Percentiles rank a stretch among this genome's conserved stretches.
These are phyloP conservation scores for Drosophila siamana DNA, from an alignment of 2,888 invertebrate genomes.

Conservation along the genomic window DNA sequence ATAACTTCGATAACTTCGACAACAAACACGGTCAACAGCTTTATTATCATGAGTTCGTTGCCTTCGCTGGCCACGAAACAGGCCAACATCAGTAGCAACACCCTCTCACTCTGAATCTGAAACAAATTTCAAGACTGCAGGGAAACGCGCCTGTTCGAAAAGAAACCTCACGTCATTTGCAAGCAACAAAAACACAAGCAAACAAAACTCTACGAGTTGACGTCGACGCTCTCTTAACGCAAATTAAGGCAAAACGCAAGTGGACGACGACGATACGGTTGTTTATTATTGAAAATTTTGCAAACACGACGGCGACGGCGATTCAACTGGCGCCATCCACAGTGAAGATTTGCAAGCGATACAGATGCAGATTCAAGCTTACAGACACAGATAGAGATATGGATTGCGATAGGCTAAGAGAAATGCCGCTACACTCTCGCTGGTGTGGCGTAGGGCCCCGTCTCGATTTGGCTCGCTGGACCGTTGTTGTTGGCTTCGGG, in stretches of 20 bases:
- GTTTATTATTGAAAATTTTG: constrained; percentile 71
- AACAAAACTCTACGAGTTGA: constrained; percentile 52
- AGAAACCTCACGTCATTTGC: constrained; percentile 46
- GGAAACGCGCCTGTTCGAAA: background rate
- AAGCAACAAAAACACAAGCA: constrained; percentile 8
- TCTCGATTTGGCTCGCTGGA: constrained; percentile 54
- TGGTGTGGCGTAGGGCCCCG: constrained; percentile 34
- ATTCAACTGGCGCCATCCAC: constrained; percentile 49
- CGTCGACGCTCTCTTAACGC: constrained; percentile 48
- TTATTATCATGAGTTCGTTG: constrained; percentile 71
- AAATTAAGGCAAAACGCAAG: constrained; percentile 67
- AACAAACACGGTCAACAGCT: constrained; percentile 48
- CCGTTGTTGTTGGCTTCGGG: constrained; percentile 56
- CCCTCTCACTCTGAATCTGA: constrained; percentile 38
- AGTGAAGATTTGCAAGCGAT: constrained; percentile 62
- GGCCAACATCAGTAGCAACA: constrained; percentile 44
- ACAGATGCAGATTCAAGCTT: constrained; percentile 30
- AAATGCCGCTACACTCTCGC: constrained; percentile 36
- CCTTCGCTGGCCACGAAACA: constrained; percentile 63
- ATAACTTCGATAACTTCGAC: constrained; percentile 12
- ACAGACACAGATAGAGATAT: constrained; percentile 38
- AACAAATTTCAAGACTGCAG: constrained; percentile 41
- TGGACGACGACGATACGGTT: constrained; percentile 60
- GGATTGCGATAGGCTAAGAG: constrained; percentile 37
- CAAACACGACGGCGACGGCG: constrained; percentile 53